Percentiles rank a stretch among this genome's conserved stretches.
These are phyloP conservation scores for Gallirallus australis DNA, from an alignment of 2,797 vertebrate genomes.

Conservation along the genomic window DNA sequence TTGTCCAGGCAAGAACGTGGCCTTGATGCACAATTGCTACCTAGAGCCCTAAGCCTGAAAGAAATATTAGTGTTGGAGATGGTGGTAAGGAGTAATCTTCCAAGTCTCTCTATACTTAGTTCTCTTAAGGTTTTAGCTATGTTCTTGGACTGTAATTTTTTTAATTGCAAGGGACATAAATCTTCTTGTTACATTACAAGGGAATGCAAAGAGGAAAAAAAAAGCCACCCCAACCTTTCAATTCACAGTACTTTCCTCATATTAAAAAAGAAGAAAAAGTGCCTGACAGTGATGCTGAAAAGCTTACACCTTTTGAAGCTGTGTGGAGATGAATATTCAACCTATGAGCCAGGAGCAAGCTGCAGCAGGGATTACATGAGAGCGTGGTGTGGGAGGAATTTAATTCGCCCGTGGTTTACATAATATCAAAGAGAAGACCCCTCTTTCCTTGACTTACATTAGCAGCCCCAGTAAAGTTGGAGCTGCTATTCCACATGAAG, in stretches of 20 bases:
- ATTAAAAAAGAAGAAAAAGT: not conserved
- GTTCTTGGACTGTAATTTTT: not conserved
- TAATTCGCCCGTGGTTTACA: constrained; percentile 23
- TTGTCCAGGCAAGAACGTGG: not conserved
- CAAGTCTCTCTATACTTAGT: constrained; percentile 16
- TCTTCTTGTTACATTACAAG: constrained; percentile 2
- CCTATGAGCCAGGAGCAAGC: constrained; percentile 17
- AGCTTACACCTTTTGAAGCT: constrained; percentile 10
- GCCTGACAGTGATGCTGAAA: not conserved
- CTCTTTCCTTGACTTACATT: not conserved
- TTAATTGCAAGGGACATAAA: constrained; percentile 42
- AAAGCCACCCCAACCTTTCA: not conserved
- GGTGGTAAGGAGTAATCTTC: constrained; percentile 25
- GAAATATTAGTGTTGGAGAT: constrained; percentile 23
- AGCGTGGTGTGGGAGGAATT: constrained; percentile 53
- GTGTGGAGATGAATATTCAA: constrained; percentile 25
- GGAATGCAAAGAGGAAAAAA: not conserved
- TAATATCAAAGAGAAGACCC: constrained; percentile 37
- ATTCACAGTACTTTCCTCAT: not conserved
- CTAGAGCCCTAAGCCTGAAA: constrained; percentile 5
- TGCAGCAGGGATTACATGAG: constrained; percentile 1
- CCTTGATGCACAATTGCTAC: not conserved
- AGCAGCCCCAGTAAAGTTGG: not conserved
- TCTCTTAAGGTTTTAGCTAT: constrained; percentile 26
- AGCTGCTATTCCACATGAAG: not conserved